Percentiles rank a stretch among this genome's conserved stretches.
Evolutionary conservation across 2,113 vertebrate genomes (phyloP).

Genomic region (Neogobius melanostomus): DNA sequence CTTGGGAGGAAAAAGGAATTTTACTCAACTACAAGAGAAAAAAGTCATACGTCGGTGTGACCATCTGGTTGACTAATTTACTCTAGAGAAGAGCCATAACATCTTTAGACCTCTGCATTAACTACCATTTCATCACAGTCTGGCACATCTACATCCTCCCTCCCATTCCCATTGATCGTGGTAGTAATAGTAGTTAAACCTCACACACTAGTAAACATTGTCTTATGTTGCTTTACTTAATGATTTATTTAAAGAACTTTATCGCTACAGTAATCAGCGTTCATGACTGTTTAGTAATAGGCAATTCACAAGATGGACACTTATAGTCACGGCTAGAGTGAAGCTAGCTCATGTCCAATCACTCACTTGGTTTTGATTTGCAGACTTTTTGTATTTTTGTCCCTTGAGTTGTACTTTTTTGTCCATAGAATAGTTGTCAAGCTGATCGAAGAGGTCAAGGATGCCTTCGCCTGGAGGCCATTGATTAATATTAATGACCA

Average conservation of each 20-base stretch:
- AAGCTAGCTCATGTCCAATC: not conserved
- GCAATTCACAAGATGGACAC: not conserved
- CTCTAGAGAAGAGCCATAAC: too few species aligned
- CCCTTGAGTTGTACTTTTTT: constrained; percentile 33
- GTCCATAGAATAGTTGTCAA: constrained; percentile 27
- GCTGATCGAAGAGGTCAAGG: constrained; percentile 70
- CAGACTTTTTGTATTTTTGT: constrained; percentile 12
- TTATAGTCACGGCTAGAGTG: not conserved
- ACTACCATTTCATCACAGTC: not conserved
- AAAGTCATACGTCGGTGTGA: too few species aligned
- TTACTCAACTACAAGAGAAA: too few species aligned
- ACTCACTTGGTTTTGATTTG: constrained; percentile 10
- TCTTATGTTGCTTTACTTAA: constrained; percentile 4
- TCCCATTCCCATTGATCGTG: not conserved
- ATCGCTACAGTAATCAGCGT: constrained; percentile 27
- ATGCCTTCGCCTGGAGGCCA: constrained; percentile 57
- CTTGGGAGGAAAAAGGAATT: too few species aligned
- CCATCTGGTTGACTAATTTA: too few species aligned
- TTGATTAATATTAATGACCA: constrained; percentile 76
- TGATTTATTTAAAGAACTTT: constrained; percentile 31
- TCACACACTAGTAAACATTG: not conserved
- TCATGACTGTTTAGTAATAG: constrained; percentile 33
- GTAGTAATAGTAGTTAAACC: not conserved
- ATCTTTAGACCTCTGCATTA: too few species aligned
- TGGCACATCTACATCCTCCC: not conserved